Conservation (phyloP, 2,797 vertebrate species). For the Gymnodraco acuticeps region DNA sequence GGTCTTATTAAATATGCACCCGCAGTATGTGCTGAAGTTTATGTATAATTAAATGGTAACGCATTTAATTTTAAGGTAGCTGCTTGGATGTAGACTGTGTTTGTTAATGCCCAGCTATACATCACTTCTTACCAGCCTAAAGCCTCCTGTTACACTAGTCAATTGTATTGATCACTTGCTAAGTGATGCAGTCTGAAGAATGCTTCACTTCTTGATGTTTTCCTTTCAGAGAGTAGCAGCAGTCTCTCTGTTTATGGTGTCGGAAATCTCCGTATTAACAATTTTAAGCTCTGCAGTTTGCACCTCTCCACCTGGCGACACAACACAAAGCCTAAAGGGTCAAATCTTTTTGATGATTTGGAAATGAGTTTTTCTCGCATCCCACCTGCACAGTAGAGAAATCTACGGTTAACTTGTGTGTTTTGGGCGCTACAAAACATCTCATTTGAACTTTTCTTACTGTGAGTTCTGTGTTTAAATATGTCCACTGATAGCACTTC, state of each 20-base stretch:
- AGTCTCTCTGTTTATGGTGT: not conserved
- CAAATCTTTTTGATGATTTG: not conserved
- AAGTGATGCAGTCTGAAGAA: constrained; percentile 1
- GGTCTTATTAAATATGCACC: not conserved
- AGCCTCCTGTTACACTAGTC: constrained; percentile 10
- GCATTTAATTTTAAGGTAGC: not conserved
- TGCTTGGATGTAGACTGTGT: not conserved
- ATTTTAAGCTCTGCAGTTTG: not conserved
- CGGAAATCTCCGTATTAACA: not conserved
- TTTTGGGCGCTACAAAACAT: constrained; percentile 12
- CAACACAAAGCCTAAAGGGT: constrained; percentile 2
- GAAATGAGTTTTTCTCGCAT: constrained; percentile 5
- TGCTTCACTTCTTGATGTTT: not conserved
- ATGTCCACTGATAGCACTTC: too few species aligned
- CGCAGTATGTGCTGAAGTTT: not conserved
- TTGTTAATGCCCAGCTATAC: not conserved
- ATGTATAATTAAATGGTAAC: not conserved
- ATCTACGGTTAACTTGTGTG: not conserved
- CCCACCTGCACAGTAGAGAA: constrained; percentile 5
- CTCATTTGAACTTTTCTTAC: not conserved
- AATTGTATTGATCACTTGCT: constrained; percentile 15
- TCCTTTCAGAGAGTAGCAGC: constrained; percentile 3
- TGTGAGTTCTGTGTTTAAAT: constrained; percentile 1
- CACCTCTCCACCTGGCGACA: not conserved
- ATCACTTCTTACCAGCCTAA: not conserved